These are phyloP conservation scores for Archocentrus centrarchus DNA, from an alignment of 2,113 vertebrate species.

Conservation along the genomic window DNA sequence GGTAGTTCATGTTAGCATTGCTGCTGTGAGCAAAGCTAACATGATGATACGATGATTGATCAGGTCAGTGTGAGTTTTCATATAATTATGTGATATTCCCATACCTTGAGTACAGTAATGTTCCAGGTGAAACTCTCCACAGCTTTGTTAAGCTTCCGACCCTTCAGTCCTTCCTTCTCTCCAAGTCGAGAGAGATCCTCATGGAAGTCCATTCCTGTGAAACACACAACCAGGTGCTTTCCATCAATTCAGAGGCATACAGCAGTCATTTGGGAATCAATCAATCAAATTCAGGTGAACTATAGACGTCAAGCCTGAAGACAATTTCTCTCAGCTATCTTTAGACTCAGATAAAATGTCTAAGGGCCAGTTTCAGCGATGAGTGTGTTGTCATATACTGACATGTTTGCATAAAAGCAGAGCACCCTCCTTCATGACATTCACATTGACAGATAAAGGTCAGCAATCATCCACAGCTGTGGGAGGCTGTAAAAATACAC, in stretches of 20 bases:
- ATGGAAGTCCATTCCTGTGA: conserved; percentile 89
- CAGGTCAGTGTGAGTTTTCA: neutral
- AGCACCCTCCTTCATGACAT: conserved; percentile 16
- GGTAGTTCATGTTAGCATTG: too few species aligned
- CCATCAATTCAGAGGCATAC: neutral
- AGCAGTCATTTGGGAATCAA: neutral
- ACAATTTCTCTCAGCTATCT: neutral
- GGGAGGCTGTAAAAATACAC: neutral
- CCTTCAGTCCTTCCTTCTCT: conserved; percentile 90
- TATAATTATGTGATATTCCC: neutral
- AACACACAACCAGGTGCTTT: neutral
- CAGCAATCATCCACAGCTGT: neutral
- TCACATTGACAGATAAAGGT: conserved; percentile 44
- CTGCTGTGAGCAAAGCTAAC: too few species aligned
- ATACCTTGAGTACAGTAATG: conserved; percentile 85
- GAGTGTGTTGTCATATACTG: neutral
- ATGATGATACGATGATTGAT: neutral
- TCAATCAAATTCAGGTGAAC: neutral
- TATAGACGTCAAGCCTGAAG: neutral
- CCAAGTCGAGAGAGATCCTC: conserved; percentile 88
- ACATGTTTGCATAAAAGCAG: conserved; percentile 1
- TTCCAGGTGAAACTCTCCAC: conserved; percentile 95
- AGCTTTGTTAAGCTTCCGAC: conserved; percentile 87
- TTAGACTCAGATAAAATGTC: neutral
- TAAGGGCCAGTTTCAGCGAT: neutral